phyloP scores from a whole-genome alignment of 2,797 vertebrate genomes.

The Craterocephalus amniculus region DNA sequence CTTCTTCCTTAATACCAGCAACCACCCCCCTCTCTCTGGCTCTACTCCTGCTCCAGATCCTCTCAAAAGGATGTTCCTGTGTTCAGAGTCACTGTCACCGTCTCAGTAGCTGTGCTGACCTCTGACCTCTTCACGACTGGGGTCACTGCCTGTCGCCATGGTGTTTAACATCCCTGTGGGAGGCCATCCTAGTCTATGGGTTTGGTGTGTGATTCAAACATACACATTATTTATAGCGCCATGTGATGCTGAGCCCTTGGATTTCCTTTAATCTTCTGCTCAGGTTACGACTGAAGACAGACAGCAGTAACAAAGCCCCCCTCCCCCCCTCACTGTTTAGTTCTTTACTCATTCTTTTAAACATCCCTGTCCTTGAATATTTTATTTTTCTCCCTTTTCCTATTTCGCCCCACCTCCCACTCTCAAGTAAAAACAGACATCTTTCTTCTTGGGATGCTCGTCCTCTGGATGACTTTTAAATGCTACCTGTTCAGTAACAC shows the following conservation, averaged over 20 bases:
- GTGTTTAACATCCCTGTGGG: conserved; percentile 70
- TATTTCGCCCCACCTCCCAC: conserved; percentile 7
- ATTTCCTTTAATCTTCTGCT: conserved; percentile 53
- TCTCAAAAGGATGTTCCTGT: conserved; percentile 66
- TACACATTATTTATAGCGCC: conserved; percentile 42
- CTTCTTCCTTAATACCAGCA: conserved; percentile 21
- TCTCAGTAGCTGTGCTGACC: conserved; percentile 60
- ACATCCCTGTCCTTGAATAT: neutral
- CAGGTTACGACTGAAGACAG: conserved; percentile 41
- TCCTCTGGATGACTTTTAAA: conserved; percentile 36
- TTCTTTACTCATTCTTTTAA: conserved; percentile 57
- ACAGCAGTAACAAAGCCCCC: conserved; percentile 33
- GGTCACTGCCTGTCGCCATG: conserved; percentile 72
- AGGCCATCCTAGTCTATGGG: conserved; percentile 40
- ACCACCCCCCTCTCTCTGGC: conserved; percentile 12
- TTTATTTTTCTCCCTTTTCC: conserved; percentile 18
- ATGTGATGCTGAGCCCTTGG: conserved; percentile 51
- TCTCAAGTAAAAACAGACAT: conserved; percentile 41
- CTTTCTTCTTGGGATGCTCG: conserved; percentile 38
- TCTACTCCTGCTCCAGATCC: conserved; percentile 36
- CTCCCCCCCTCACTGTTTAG: conserved; percentile 17
- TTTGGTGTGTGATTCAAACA: conserved; percentile 46
- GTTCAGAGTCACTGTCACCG: conserved; percentile 67
- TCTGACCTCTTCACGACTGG: conserved; percentile 70
- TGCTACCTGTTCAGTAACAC: conserved; percentile 62